Evolutionary conservation across 1,140 invertebrate genomes (phyloP).

Genomic region (Cydia amplana): DNA sequence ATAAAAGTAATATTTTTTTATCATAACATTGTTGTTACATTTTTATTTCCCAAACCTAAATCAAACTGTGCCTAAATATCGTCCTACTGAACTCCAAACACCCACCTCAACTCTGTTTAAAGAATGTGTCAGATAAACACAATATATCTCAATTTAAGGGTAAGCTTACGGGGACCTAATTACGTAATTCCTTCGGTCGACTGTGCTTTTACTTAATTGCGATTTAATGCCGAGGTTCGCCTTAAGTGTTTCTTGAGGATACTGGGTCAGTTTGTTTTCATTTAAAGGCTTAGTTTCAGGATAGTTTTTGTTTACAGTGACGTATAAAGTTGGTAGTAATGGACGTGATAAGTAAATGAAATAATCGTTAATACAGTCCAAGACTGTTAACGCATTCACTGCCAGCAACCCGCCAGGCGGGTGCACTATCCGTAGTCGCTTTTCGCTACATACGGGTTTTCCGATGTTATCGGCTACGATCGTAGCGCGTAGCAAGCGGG

Average conservation of each 20-base stretch:
- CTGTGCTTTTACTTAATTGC: constrained; percentile 58
- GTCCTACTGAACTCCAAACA: constrained; percentile 16
- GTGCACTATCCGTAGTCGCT: no score
- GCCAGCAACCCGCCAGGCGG: no score
- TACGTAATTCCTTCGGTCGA: constrained; percentile 50
- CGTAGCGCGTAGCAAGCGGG: no score
- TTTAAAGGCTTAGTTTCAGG: neutral
- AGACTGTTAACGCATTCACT: no score
- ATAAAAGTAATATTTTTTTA: no score
- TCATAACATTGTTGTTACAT: no score
- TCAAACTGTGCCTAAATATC: neutral
- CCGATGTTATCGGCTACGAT: no score
- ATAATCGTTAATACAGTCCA: no score
- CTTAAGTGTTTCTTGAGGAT: constrained; percentile 37
- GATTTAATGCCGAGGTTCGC: constrained; percentile 50
- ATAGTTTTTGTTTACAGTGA: constrained; percentile 24
- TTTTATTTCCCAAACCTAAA: neutral
- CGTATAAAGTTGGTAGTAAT: neutral
- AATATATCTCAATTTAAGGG: constrained; percentile 53
- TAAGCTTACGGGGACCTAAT: constrained; percentile 46
- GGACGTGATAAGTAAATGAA: no score
- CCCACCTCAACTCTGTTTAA: constrained; percentile 41
- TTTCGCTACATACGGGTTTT: no score
- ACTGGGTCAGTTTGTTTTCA: constrained; percentile 22
- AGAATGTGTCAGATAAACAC: constrained; percentile 44